phyloP scores from a whole-genome alignment of 2,113 vertebrate species.

The Psephotus haematonotus region DNA sequence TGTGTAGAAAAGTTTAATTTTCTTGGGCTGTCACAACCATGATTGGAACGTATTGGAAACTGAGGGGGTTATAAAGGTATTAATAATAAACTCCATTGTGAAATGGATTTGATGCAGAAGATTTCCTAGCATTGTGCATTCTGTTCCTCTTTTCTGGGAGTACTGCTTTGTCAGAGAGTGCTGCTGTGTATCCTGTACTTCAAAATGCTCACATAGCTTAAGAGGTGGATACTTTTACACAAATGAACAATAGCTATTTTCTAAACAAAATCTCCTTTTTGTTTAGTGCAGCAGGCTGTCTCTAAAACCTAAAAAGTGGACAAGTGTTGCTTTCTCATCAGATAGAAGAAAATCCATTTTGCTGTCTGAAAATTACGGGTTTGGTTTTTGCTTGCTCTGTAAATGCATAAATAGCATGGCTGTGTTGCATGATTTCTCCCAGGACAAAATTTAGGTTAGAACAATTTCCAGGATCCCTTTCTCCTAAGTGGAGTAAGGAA shows the following conservation, averaged over 20 bases:
- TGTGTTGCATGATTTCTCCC: not conserved
- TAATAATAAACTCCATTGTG: slow-evolving; percentile 32
- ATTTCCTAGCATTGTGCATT: not conserved
- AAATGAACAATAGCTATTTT: not conserved
- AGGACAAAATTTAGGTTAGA: not conserved
- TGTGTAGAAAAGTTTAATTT: slow-evolving; percentile 88
- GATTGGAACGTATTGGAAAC: slow-evolving; percentile 4
- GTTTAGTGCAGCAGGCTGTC: not conserved
- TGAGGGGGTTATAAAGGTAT: not conserved
- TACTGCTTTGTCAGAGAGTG: not conserved
- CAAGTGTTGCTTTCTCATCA: not conserved
- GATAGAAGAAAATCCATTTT: not conserved
- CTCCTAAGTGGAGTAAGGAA: not conserved
- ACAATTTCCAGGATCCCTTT: not conserved
- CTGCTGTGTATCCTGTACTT: not conserved
- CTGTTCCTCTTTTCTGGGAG: not conserved
- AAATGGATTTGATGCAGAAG: slow-evolving; percentile 20
- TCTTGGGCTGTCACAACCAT: slow-evolving; percentile 81
- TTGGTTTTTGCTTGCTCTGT: not conserved
- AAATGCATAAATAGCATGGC: not conserved
- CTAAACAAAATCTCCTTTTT: not conserved
- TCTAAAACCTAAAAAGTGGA: not conserved
- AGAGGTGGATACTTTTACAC: not conserved
- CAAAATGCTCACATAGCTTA: not conserved
- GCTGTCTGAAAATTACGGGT: not conserved